Evolutionary conservation across 2,797 vertebrate genomes (phyloP).

Genomic region (Notamacropus eugenii): DNA sequence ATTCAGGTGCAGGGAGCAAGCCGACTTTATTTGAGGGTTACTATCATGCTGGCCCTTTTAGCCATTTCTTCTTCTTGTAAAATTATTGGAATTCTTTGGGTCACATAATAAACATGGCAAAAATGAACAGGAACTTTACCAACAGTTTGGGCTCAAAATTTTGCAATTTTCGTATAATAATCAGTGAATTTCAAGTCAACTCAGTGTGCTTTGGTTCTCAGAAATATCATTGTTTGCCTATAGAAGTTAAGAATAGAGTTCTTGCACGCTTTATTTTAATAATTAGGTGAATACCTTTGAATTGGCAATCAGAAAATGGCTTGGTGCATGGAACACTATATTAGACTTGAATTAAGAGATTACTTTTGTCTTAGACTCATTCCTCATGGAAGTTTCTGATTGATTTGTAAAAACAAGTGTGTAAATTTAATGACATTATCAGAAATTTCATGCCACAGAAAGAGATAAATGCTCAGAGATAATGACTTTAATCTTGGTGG

Average conservation of each 20-base stretch:
- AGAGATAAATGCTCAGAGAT: no score
- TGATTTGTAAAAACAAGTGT: background rate
- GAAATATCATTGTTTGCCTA: no score
- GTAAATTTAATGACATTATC: background rate
- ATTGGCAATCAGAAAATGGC: no score
- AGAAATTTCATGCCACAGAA: background rate
- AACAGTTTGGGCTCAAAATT: background rate
- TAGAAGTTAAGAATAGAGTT: no score
- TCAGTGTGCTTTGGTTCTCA: background rate
- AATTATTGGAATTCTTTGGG: background rate
- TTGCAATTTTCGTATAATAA: background rate
- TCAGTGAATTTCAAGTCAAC: background rate
- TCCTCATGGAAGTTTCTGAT: background rate
- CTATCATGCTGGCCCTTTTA: slow-evolving; percentile 22
- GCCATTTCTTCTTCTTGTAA: background rate
- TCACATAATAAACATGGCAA: slow-evolving; percentile 23
- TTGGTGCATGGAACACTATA: no score
- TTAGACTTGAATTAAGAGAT: no score
- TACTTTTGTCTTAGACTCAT: background rate
- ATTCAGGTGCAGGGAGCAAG: slow-evolving; percentile 34
- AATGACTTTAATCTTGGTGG: background rate
- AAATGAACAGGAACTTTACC: background rate
- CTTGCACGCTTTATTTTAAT: no score
- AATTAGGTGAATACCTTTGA: no score
- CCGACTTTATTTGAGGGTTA: slow-evolving; percentile 45